Conservation (phyloP, 2,113 vertebrate genomes). For the Piliocolobus tephrosceles region DNA sequence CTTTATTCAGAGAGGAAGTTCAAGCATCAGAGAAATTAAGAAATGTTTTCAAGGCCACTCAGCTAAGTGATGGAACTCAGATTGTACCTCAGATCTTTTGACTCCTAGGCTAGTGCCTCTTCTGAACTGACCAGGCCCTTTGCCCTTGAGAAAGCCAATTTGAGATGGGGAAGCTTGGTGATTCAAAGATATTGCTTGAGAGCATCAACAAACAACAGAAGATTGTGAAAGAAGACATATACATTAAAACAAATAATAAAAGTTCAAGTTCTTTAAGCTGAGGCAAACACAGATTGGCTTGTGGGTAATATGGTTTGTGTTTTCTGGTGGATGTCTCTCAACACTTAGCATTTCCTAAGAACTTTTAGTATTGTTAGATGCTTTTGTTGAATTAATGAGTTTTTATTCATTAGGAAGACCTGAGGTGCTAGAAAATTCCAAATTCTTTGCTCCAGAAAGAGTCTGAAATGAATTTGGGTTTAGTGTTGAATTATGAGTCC, state of each 20-base stretch:
- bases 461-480: neutral
- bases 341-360: neutral
- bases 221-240: neutral
- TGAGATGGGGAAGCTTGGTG: neutral
- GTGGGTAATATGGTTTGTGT: neutral
- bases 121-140: neutral
- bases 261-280: rapidly evolving
- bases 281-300: neutral
- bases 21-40: neutral
- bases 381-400: conserved; percentile 3
- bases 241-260: neutral
- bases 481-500: neutral
- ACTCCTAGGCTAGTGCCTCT: neutral
- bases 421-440: neutral
- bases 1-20: neutral
- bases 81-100: neutral
- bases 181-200: neutral
- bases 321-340: neutral
- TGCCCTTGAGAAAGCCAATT: neutral
- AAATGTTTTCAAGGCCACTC: too few species aligned
- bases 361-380: neutral
- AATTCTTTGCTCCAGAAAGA: neutral
- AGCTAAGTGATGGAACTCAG: neutral
- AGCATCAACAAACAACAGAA: neutral
- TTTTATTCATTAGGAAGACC: neutral